These are phyloP conservation scores for Bembecia ichneumoniformis DNA, from an alignment of 2,888 invertebrate species.

Conservation along the genomic window DNA sequence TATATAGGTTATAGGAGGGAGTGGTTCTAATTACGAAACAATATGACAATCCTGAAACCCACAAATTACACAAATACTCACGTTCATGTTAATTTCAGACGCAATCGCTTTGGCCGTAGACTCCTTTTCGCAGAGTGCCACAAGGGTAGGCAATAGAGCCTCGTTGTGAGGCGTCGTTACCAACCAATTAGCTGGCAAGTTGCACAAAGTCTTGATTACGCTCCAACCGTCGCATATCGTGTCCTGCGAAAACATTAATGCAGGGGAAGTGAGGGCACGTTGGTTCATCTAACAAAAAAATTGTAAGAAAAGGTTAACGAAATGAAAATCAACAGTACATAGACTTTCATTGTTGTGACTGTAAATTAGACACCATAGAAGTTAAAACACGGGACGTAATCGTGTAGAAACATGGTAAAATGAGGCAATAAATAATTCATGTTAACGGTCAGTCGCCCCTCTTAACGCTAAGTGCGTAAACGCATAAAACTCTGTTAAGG, in stretches of 20 bases:
- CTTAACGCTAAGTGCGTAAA: conserved; percentile 11
- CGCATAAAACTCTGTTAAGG: conserved; percentile 13
- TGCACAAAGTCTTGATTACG: conserved; percentile 87
- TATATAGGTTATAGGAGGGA: no score
- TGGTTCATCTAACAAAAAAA: no score
- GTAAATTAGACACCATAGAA: conserved; percentile 1
- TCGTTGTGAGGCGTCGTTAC: conserved; percentile 79
- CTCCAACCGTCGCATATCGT: conserved; percentile 65
- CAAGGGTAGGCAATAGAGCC: conserved; percentile 84
- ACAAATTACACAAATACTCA: conserved; percentile 47
- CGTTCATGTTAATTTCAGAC: conserved; percentile 80
- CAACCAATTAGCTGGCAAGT: conserved; percentile 89
- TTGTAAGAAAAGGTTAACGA: no score
- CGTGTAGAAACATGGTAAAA: conserved; percentile 1
- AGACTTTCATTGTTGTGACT: conserved; percentile 14
- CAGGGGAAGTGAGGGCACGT: no score
- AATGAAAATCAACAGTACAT: no score
- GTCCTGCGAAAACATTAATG: conserved; percentile 28
- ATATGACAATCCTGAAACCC: no score
- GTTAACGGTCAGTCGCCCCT: conserved; percentile 26
- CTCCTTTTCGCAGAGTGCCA: conserved; percentile 75
- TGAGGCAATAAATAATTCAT: conserved; percentile 29
- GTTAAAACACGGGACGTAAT: neutral
- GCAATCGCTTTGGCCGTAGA: conserved; percentile 77
- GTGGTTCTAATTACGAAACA: no score